Base-by-base conservation (phyloP, 2,797 vertebrate species). In the Lagocephalus sceleratus region DNA sequence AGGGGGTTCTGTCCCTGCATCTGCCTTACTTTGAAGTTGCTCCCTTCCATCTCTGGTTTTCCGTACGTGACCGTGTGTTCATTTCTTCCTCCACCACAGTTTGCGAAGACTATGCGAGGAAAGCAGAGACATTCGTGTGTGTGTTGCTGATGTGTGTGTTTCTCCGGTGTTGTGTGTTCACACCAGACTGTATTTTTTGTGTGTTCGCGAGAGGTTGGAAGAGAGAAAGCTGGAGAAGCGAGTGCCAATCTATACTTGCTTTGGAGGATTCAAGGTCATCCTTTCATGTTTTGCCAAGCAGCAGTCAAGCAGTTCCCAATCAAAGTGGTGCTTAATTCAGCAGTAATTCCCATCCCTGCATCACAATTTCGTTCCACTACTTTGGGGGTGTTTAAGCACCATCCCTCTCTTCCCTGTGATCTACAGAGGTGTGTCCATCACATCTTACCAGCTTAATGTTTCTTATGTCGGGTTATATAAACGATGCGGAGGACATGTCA, bases 241-340 rank as follows among this genome's bases (percentile, higher is more conserved):
- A 73, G 73, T 83, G 81, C 83, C 84, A 80, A 82, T 86, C 85
- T 79, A 82, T 86, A 83, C 75, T 75, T 53, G 65, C 85, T 76
- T 85, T 85, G 77, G 83, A 85, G 85, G 73, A 87, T 88, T 87
- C 88, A 90, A 90, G 88, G 87, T 88, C 83, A 84, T 83, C 73
- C 88, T 90, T 90, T 92, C 84, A 91, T 90, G 89, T 89, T 84
- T 82, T 87, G 87, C 91, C 90, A 91, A 85, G 77, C 75, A 60
- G 78, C 79, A 75, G 84, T 84, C 87, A 86, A 89, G 90, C 87
- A 85, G 73, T 82, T 87, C 77, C 78, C 85, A 87, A 90, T 90
- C 86, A 90, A 90, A 90, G 86, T 54, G 76, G 68, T 75, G 82
- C 82, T 86, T 90, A 89, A 90, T 90, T 91, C 86, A 83, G 79